phyloP scores from a whole-genome alignment of 2,113 vertebrate species.

The Gulo gulo region DNA sequence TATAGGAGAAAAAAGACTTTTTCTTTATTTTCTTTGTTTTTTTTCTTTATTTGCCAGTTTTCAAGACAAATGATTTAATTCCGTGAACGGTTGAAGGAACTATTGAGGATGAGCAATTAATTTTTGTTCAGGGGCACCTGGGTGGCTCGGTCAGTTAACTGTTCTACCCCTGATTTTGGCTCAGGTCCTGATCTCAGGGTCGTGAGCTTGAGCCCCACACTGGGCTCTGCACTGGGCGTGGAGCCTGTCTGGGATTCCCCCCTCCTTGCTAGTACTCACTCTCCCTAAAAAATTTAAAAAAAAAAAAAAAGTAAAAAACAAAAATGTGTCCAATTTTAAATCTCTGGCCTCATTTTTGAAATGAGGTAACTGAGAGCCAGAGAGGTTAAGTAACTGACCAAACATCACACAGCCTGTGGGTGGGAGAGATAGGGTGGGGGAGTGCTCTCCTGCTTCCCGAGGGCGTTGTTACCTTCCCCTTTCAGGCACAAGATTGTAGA shows the following conservation, averaged over 20 bases:
- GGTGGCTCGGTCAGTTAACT: not conserved
- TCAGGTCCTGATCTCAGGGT: not conserved
- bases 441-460: not conserved
- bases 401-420: not conserved
- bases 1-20: not conserved
- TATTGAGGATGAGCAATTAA: not conserved
- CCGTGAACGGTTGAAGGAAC: not conserved
- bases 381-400: not conserved
- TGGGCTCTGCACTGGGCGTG: rapidly evolving
- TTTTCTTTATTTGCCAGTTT: not conserved
- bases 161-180: not conserved
- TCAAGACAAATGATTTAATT: not conserved
- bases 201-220: not conserved
- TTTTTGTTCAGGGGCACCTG: not conserved
- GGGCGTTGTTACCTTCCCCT: not conserved
- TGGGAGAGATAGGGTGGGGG: not conserved
- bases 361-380: not conserved
- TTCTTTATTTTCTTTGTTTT: not conserved
- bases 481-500: not conserved
- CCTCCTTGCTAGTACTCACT: not conserved
- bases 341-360: not conserved
- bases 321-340: not conserved
- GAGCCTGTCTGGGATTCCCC: not conserved
- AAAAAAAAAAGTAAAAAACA: not conserved
- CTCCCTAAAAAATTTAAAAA: not conserved